These are phyloP conservation scores for Alviniconcha marisindica DNA, from an alignment of 1,140 invertebrate genomes.

Conservation along the genomic window DNA sequence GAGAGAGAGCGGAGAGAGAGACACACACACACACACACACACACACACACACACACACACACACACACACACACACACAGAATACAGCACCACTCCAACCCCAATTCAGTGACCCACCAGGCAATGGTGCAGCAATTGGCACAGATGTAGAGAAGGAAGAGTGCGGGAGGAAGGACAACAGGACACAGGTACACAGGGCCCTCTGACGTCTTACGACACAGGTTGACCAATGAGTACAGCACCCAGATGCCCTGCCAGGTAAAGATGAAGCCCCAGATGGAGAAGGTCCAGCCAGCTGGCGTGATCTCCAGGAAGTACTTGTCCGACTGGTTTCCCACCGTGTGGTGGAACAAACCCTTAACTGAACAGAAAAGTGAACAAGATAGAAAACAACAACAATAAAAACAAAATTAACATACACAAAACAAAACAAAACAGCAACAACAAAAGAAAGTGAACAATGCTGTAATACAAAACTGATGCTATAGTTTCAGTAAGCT, in stretches of 20 bases:
- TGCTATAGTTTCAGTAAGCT: too few relatives aligned
- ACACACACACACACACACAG: background rate
- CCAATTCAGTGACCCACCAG: too few relatives aligned
- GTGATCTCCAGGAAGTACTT: constrained; percentile 61
- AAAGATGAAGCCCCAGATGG: constrained; percentile 71
- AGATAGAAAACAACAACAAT: too few relatives aligned
- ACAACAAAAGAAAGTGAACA: too few relatives aligned
- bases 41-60: background rate
- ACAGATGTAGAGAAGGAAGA: constrained; percentile 56
- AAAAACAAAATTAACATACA: too few relatives aligned
- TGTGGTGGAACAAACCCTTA: constrained; percentile 57
- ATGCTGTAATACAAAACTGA: too few relatives aligned
- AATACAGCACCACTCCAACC: too few relatives aligned
- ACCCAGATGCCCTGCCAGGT: constrained; percentile 67
- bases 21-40: background rate
- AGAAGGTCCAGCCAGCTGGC: constrained; percentile 69
- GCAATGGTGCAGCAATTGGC: constrained; percentile 61
- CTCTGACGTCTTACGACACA: constrained; percentile 54
- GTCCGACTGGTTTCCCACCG: constrained; percentile 56
- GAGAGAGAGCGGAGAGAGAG: background rate
- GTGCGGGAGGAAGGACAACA: constrained; percentile 49
- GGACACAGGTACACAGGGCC: constrained; percentile 57
- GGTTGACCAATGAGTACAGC: constrained; percentile 57
- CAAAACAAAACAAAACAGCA: too few relatives aligned
- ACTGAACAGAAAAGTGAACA: background rate